Evolutionary conservation across 2,113 vertebrate species (phyloP).

Genomic region (Hippocampus guttulatus): DNA sequence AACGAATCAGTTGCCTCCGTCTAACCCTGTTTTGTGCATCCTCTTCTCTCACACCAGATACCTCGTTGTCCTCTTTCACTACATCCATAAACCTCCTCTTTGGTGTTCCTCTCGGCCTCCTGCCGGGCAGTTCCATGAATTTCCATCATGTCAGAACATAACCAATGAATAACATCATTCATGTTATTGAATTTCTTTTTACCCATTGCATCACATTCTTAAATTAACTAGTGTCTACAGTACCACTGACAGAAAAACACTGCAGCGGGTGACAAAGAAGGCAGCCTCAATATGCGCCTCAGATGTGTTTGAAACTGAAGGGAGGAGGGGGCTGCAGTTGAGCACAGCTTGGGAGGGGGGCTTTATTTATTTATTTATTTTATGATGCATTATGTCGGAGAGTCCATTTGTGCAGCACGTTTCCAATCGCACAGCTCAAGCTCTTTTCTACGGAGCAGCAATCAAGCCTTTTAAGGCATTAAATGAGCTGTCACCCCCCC

Average conservation of each 20-base stretch:
- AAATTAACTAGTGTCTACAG: background rate
- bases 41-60: too few species aligned
- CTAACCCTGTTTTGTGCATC: too few species aligned
- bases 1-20: too few species aligned
- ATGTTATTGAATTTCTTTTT: background rate
- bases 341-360: conserved; percentile 43
- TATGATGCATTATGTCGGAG: conserved; percentile 15
- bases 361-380: conserved; percentile 1
- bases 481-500: conserved; percentile 18
- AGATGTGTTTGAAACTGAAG: conserved; percentile 27
- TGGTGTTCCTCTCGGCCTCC: too few species aligned
- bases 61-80: too few species aligned
- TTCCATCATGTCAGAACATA: background rate
- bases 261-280: conserved; percentile 19
- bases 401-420: conserved; percentile 30
- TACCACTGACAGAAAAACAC: conserved; percentile 14
- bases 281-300: conserved; percentile 20
- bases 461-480: conserved; percentile 33
- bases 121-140: background rate
- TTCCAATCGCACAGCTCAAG: conserved; percentile 44
- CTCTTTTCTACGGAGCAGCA: conserved; percentile 26
- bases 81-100: too few species aligned
- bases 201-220: background rate
- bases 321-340: background rate
- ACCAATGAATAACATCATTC: background rate